Evolutionary conservation across 1,140 invertebrate species (phyloP), one percentile per base, ranked within the genome.

Genomic region (Pseudachorutes palmiensis): DNA sequence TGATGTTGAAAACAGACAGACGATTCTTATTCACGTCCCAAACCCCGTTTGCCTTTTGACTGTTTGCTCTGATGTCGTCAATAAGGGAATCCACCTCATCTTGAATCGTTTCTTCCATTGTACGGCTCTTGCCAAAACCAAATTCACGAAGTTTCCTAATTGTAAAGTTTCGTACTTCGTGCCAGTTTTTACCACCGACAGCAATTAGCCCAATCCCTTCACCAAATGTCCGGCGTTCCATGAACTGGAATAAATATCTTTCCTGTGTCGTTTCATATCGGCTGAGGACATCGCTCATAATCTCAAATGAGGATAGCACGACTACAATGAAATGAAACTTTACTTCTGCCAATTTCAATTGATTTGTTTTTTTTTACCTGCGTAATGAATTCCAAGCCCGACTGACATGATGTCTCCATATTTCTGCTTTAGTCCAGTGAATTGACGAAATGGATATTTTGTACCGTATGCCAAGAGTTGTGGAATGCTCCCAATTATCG

Each of bases 61-160:
- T 22, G 24, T 28, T 9, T n/a, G 3, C 30, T 22, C 3, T 14
- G 61, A 48, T 49, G 32, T 28, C 2, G 2, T 9, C 3, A 9
- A 29, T 31, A 2, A 68, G 29, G 22, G 62, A 45, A 29, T 33
- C 22, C 24, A 70, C 14, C 49, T 70, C 64, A 14, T 62, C 48
- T 14, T 67, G 12, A 28, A 67, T 41, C 30, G 62, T 16, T 19
- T 1, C 24, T 32, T 48, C 59, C 58, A 67, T 70, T 16, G 51
- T 14, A 12, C 58, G 24, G 64, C 82, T 83, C 51, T 70, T 67
- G 1, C 65, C 65, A 67, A 67, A 63, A 28, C 68, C 68, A 22
- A 70, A 49, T 12, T 67, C 58, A 22, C 48, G 59, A 1, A 70
- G 30, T 24, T 62, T 55, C 29, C 65, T 22, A n/a, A 70, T 19